A percentile compares a stretch with the other conserved stretches of the same genome.
phyloP scores from a whole-genome alignment of 1,140 invertebrate species.

The Cotesia vestalis region DNA sequence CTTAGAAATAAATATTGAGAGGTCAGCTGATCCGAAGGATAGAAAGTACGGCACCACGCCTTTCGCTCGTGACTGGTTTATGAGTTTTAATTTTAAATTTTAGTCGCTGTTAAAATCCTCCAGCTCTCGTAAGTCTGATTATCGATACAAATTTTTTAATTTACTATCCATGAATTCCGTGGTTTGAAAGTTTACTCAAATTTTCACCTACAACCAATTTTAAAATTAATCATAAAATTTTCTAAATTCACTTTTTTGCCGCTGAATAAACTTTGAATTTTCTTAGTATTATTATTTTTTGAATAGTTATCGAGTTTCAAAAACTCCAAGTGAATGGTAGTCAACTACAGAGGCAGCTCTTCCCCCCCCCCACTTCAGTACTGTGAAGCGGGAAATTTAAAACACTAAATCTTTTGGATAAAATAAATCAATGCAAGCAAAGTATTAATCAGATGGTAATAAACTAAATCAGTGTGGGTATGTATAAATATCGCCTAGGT shows the following conservation, averaged over 20 bases:
- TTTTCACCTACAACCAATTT: background rate
- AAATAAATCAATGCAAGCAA: background rate
- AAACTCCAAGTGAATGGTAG: too few species aligned
- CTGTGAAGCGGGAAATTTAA: too few species aligned
- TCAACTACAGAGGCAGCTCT: too few species aligned
- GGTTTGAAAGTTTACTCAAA: background rate
- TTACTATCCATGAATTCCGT: too few species aligned
- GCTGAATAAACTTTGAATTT: too few species aligned
- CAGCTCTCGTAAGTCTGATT: background rate
- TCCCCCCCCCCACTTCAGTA: too few species aligned
- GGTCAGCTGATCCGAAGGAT: slow-evolving; percentile 51
- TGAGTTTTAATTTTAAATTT: background rate
- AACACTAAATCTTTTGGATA: too few species aligned
- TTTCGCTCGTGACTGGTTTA: slow-evolving; percentile 56
- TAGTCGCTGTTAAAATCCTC: too few species aligned
- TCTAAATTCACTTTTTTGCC: background rate
- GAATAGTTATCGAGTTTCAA: too few species aligned
- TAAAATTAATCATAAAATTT: background rate
- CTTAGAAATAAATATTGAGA: slow-evolving; percentile 39
- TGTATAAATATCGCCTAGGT: background rate
- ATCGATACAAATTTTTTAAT: too few species aligned
- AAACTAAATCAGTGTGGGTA: slow-evolving; percentile 1
- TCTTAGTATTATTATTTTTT: too few species aligned
- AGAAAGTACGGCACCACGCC: slow-evolving; percentile 51
- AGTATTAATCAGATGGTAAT: slow-evolving; percentile 13